Evolutionary conservation across 2,797 vertebrate species (phyloP).

Genomic region (Yasuhikotakia modesta): DNA sequence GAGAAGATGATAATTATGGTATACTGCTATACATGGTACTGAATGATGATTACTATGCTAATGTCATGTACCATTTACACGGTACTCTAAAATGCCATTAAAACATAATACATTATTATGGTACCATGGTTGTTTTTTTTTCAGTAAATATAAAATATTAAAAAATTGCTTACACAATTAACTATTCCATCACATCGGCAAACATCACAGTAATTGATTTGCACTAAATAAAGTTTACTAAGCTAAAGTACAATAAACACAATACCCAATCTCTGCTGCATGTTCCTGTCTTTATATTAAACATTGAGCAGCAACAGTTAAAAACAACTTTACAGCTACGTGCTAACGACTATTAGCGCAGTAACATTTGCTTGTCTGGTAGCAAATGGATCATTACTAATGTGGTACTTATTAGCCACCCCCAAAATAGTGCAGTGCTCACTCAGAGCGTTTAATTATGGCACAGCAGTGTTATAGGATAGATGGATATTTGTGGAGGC

Average conservation of each 20-base stretch:
- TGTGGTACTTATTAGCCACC: slow-evolving; percentile 50
- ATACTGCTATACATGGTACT: too few species aligned
- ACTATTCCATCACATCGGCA: neutral
- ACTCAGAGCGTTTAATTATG: slow-evolving; percentile 49
- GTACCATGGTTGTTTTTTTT: too few species aligned
- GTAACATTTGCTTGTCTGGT: slow-evolving; percentile 43
- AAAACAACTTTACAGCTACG: slow-evolving; percentile 27
- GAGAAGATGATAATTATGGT: too few species aligned
- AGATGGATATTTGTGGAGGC: slow-evolving; percentile 48
- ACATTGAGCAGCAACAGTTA: slow-evolving; percentile 11
- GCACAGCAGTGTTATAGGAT: slow-evolving; percentile 34
- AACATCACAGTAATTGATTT: neutral
- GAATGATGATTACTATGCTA: too few species aligned
- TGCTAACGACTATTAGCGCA: slow-evolving; percentile 28
- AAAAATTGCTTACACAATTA: neutral
- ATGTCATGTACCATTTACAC: too few species aligned
- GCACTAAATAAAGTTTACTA: neutral
- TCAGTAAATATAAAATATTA: too few species aligned
- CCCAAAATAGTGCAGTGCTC: slow-evolving; percentile 45
- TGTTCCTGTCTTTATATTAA: slow-evolving; percentile 1
- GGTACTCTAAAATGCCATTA: too few species aligned
- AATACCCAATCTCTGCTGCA: neutral
- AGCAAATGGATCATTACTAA: slow-evolving; percentile 48
- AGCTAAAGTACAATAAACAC: neutral
- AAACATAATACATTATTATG: too few species aligned